A percentile compares a stretch with the other conserved stretches of the same genome.
These are phyloP conservation scores for Spodoptera exigua DNA, from an alignment of 2,888 invertebrate genomes.

Conservation along the genomic window DNA sequence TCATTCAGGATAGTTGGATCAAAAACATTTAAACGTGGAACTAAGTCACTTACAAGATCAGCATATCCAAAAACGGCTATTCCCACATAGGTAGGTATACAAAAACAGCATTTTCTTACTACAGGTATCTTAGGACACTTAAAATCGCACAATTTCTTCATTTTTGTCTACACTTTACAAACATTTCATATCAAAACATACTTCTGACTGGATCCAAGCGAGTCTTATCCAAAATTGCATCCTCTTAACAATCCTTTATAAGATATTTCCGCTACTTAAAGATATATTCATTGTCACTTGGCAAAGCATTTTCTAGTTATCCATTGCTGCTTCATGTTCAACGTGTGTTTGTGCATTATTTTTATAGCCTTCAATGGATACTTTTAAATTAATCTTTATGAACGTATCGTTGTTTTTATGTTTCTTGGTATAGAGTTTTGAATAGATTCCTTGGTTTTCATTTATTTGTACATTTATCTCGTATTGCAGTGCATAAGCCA, in stretches of 20 bases:
- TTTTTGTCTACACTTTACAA: slow-evolving; percentile 47
- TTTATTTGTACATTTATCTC: slow-evolving; percentile 31
- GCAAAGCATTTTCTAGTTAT: slow-evolving; percentile 1
- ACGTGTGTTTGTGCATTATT: not conserved
- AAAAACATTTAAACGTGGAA: too few relatives aligned
- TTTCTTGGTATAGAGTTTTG: slow-evolving; percentile 26
- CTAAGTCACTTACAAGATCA: slow-evolving; percentile 80
- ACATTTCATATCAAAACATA: slow-evolving; percentile 52
- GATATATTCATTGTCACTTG: slow-evolving; percentile 18
- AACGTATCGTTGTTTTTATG: not conserved
- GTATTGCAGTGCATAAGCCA: slow-evolving; percentile 12
- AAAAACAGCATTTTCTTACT: slow-evolving; percentile 76
- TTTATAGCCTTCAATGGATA: slow-evolving; percentile 18
- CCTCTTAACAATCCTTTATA: slow-evolving; percentile 47
- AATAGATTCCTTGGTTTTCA: slow-evolving; percentile 43
- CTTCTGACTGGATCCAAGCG: slow-evolving; percentile 48
- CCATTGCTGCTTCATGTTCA: slow-evolving; percentile 24
- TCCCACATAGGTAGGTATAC: slow-evolving; percentile 74
- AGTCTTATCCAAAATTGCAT: slow-evolving; percentile 48
- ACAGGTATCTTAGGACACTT: slow-evolving; percentile 67
- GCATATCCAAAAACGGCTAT: slow-evolving; percentile 77
- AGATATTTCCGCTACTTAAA: slow-evolving; percentile 47
- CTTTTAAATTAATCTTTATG: not conserved
- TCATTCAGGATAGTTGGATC: too few relatives aligned
- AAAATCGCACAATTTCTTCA: slow-evolving; percentile 62